Percentiles rank a stretch among this genome's conserved stretches.
Evolutionary conservation across 1,140 invertebrate genomes (phyloP).

Genomic region (Hylaeus volcanicus): DNA sequence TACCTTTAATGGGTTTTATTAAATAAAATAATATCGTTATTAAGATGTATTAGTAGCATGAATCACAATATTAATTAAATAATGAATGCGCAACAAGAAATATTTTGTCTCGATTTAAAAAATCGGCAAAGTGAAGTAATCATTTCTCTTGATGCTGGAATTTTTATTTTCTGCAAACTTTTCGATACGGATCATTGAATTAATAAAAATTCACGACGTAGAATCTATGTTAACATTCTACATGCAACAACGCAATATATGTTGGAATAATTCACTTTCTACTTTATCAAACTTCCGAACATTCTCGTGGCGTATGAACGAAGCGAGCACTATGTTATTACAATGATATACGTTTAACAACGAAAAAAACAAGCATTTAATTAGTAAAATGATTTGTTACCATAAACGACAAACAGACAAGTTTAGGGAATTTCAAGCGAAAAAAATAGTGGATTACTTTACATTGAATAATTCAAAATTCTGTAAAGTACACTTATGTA

Average conservation of each 20-base stretch:
- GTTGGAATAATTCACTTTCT: constrained; percentile 10
- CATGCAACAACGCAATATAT: constrained; percentile 57
- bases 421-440: background rate
- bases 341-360: background rate
- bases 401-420: background rate
- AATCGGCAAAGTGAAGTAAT: background rate
- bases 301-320: constrained; percentile 18
- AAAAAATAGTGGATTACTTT: background rate
- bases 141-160: constrained; percentile 14
- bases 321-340: constrained; percentile 35
- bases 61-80: background rate
- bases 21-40: background rate
- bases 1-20: background rate
- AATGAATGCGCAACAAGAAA: background rate
- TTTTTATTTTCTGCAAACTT: background rate
- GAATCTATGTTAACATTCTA: constrained; percentile 58
- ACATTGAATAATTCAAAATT: background rate
- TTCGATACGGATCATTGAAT: background rate
- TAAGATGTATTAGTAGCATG: background rate
- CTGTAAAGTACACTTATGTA: background rate
- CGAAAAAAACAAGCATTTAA: constrained; percentile 4
- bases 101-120: background rate
- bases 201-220: background rate
- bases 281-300: constrained; percentile 12
- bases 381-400: constrained; percentile 16